phyloP scores from a whole-genome alignment of 1,140 invertebrate species.

The Diprion similis region DNA sequence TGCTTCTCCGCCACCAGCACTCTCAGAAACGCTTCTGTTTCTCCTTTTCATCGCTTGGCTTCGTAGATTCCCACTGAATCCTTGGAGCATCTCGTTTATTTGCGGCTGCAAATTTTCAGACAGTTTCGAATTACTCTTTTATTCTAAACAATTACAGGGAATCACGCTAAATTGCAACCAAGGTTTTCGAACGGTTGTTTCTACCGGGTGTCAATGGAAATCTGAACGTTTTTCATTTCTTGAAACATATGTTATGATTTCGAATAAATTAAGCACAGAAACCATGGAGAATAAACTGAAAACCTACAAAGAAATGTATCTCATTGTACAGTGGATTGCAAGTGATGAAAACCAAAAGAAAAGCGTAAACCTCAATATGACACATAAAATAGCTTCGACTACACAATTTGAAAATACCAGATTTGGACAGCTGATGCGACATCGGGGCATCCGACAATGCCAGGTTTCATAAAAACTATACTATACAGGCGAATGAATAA shows the following conservation, averaged over 20 bases:
- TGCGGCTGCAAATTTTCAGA: slow-evolving; percentile 53
- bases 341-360: no score
- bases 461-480: not conserved
- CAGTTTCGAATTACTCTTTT: no score
- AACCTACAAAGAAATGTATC: no score
- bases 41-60: slow-evolving; percentile 59
- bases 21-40: slow-evolving; percentile 69
- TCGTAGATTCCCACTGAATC: slow-evolving; percentile 53
- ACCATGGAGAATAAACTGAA: no score
- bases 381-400: no score
- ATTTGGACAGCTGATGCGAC: not conserved
- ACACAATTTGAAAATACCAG: not conserved
- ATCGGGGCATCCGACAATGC: not conserved
- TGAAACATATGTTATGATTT: no score
- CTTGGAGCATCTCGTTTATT: slow-evolving; percentile 65
- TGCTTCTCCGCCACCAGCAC: slow-evolving; percentile 48
- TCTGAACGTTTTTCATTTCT: no score
- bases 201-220: no score
- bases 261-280: no score
- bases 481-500: not conserved
- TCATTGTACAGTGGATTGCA: no score
- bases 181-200: not conserved
- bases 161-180: no score
- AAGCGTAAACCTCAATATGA: no score
- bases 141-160: not conserved